Evolutionary conservation across 2,797 vertebrate species (phyloP), one percentile per base, ranked within the genome.

Genomic region (Lindbergichthys nudifrons): DNA sequence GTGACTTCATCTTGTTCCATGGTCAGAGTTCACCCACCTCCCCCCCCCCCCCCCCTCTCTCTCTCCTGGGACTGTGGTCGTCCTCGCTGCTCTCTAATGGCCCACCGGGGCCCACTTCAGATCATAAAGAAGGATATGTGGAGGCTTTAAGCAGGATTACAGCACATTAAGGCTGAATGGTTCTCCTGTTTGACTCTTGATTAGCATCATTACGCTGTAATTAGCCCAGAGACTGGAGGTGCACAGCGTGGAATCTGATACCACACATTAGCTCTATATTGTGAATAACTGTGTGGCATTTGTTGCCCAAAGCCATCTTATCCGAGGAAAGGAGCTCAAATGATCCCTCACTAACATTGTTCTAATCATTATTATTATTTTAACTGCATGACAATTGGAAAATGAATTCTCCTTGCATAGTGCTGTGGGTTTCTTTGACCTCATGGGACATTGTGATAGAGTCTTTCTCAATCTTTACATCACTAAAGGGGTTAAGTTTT

Each of bases 21-120:
- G 30, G 48, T 57, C 53, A 9, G 32, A 67, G n/a, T 30, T n/a
- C 48, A 23, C 32, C 43, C 16, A 13, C 13, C 30, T 0, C 75
- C 54, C 36, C 63, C 43, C 16, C 13, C 13, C 30, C 0, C 75
- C 54, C 36, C 63, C n/a, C n/a, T 65, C 60, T 10, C 2, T 0
- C 18, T 51, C 87, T 65, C 65, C 62, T 19, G 80, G 82, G 87
- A 71, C 73, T 42, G 62, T 69, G 71, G 77, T 83, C 18, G 42
- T 87, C 88, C 91, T 88, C 63, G 70, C 78, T 87, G 81, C 79
- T 77, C 80, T 80, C 72, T 91, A 89, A 91, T 82, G 72, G 81
- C 65, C 90, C 88, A 82, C 83, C 16, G 77, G 93, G 90, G 89
- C 78, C 87, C 87, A 86, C 86, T 91, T 84, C 84, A 88, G 89